These are phyloP conservation scores for Timema podura DNA, from an alignment of 2,888 invertebrate species.

Conservation along the genomic window DNA sequence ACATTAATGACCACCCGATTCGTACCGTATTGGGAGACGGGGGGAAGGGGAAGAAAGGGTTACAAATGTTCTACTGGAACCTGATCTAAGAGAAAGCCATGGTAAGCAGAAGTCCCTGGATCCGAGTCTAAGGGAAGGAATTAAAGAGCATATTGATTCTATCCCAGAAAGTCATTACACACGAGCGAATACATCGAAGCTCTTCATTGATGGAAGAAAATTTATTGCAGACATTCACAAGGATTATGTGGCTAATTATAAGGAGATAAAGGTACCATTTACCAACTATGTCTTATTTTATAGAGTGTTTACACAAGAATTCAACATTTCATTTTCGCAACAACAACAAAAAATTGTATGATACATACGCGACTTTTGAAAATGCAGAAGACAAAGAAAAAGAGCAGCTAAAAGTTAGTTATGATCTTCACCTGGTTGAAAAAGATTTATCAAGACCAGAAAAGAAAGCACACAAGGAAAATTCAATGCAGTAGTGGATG, in stretches of 20 bases:
- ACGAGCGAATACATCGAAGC: neutral
- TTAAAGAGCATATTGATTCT: constrained; percentile 1
- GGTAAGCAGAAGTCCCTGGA: neutral
- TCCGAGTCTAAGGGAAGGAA: neutral
- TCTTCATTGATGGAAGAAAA: neutral
- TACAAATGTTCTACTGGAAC: neutral
- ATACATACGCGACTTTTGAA: no score
- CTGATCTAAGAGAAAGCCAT: neutral
- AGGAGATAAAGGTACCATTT: neutral
- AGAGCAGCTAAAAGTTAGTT: no score
- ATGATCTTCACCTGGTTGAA: no score
- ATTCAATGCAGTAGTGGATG: no score
- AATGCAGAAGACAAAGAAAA: no score
- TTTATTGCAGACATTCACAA: constrained; percentile 6
- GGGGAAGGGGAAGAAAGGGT: no score
- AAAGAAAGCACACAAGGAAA: no score
- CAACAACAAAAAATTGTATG: no score
- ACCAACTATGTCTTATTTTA: constrained; percentile 2
- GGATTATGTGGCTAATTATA: constrained; percentile 1
- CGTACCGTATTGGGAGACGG: neutral
- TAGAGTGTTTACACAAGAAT: no score
- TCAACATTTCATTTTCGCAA: no score
- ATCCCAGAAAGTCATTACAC: neutral
- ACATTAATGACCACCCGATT: constrained; percentile 1
- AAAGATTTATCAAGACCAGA: no score